These are phyloP conservation scores for Oeneis ivallda DNA, from an alignment of 2,888 invertebrate species.

Conservation along the genomic window DNA sequence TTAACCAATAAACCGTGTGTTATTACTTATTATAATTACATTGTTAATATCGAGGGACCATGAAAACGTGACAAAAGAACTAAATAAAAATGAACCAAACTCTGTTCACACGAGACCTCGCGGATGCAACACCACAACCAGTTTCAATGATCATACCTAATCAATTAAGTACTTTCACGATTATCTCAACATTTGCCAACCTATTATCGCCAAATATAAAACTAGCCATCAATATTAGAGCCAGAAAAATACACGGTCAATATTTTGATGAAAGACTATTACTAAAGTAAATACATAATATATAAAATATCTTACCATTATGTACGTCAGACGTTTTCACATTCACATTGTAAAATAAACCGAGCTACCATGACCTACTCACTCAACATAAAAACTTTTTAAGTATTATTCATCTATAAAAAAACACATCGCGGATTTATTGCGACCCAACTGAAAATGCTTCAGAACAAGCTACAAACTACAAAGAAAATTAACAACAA, in stretches of 20 bases:
- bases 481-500: conserved; percentile 44
- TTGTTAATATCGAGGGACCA: background rate
- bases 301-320: conserved; percentile 56
- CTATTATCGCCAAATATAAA: conserved; percentile 7
- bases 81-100: conserved; percentile 3
- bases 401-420: conserved; percentile 25
- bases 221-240: conserved; percentile 8
- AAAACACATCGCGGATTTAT: conserved; percentile 28
- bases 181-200: conserved; percentile 12
- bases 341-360: conserved; percentile 60
- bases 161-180: conserved; percentile 38
- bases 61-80: conserved; percentile 12
- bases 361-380: conserved; percentile 27
- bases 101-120: conserved; percentile 10
- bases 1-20: background rate
- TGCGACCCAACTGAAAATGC: conserved; percentile 25
- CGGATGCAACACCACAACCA: conserved; percentile 22
- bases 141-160: conserved; percentile 29
- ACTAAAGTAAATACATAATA: conserved; percentile 32
- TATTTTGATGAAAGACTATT: conserved; percentile 28
- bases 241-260: conserved; percentile 19
- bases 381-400: conserved; percentile 29
- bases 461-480: conserved; percentile 32
- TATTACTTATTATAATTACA: background rate
- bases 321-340: conserved; percentile 57